Evolutionary conservation across 1,140 invertebrate species (phyloP).

Genomic region (Cepaea nemoralis): DNA sequence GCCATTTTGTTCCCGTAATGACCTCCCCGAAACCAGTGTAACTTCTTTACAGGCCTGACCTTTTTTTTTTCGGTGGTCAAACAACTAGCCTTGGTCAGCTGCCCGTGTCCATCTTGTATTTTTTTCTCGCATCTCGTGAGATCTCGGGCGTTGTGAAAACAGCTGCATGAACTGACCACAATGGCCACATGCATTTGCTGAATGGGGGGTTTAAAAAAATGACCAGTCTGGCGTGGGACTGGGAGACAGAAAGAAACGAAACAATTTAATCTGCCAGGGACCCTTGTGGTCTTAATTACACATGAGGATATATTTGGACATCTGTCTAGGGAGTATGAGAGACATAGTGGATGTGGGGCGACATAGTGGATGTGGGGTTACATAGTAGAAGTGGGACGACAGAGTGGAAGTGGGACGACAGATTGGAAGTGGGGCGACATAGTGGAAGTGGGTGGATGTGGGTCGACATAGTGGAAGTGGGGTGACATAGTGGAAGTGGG

Average conservation of each 20-base stretch:
- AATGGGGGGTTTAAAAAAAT: not conserved
- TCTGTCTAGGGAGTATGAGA: slow-evolving; percentile 15
- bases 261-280: not conserved
- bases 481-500: too few species aligned
- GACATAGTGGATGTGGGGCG: not conserved
- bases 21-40: not conserved
- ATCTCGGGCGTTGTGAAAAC: not conserved
- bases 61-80: not conserved
- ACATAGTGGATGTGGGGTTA: too few species aligned
- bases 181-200: slow-evolving; percentile 1
- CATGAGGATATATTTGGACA: slow-evolving; percentile 21
- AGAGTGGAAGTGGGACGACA: too few species aligned
- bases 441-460: too few species aligned
- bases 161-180: slow-evolving; percentile 27
- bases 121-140: slow-evolving; percentile 2
- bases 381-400: too few species aligned
- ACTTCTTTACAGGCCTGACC: not conserved
- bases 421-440: too few species aligned
- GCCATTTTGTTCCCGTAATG: not conserved
- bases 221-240: slow-evolving; percentile 6
- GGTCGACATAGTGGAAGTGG: too few species aligned
- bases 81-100: slow-evolving; percentile 20
- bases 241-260: not conserved
- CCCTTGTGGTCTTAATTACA: not conserved
- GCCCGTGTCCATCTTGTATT: slow-evolving; percentile 17